Conservation (phyloP, 1,140 invertebrate genomes). For the Homalodisca vitripennis region DNA sequence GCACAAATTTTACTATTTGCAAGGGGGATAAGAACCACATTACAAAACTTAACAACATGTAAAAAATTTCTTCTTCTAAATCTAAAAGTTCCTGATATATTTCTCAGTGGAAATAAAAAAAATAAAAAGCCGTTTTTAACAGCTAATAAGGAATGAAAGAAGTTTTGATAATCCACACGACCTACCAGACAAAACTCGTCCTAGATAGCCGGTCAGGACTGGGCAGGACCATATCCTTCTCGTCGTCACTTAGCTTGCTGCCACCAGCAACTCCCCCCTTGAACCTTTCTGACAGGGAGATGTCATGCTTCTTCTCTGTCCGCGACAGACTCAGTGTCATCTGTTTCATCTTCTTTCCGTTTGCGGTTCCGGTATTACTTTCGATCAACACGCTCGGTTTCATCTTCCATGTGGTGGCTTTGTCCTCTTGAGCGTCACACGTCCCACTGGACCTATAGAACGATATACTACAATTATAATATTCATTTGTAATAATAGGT, state of each 20-base stretch:
- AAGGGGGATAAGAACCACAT: too few relatives aligned
- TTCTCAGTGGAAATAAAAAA: too few relatives aligned
- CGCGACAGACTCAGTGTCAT: slow-evolving; percentile 3
- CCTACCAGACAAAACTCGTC: background rate
- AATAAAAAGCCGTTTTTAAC: too few relatives aligned
- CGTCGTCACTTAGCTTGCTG: background rate
- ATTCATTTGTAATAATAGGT: background rate
- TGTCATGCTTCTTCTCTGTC: slow-evolving; percentile 17
- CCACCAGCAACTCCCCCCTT: background rate
- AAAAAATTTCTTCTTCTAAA: too few relatives aligned
- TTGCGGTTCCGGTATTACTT: background rate
- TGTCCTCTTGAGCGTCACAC: background rate
- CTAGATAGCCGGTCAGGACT: background rate
- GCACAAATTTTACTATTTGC: too few relatives aligned
- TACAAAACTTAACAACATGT: too few relatives aligned
- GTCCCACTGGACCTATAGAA: background rate
- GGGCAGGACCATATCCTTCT: background rate
- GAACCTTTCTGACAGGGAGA: slow-evolving; percentile 1
- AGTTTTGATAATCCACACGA: too few relatives aligned
- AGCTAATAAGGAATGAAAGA: too few relatives aligned
- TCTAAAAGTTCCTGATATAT: too few relatives aligned
- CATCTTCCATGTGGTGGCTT: background rate
- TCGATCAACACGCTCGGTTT: background rate
- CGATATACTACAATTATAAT: background rate
- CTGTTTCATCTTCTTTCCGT: slow-evolving; percentile 6